phyloP scores from a whole-genome alignment of 2,797 vertebrate species.

The Darevskia mixta region DNA sequence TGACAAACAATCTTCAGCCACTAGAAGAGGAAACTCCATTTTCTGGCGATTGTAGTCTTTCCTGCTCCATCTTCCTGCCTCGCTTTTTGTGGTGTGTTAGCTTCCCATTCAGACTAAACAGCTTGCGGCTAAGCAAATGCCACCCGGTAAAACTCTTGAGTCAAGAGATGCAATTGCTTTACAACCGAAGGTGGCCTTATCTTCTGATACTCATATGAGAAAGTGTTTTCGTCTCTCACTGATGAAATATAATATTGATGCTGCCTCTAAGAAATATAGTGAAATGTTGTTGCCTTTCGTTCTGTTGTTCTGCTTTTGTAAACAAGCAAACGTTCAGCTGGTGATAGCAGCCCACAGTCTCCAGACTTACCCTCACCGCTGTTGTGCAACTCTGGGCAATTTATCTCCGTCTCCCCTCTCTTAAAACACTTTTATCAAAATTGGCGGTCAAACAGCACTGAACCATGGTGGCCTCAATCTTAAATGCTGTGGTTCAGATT shows the following conservation, averaged over 20 bases:
- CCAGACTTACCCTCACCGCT: constrained; percentile 74
- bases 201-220: constrained; percentile 66
- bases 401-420: constrained; percentile 96
- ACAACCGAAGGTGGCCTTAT: constrained; percentile 72
- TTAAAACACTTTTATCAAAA: constrained; percentile 99
- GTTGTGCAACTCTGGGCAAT: constrained; percentile 84
- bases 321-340: constrained; percentile 76
- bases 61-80: not conserved
- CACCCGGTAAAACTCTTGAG: constrained; percentile 32
- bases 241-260: constrained; percentile 85
- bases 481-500: constrained; percentile 90
- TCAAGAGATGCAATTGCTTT: constrained; percentile 73
- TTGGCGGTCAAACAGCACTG: constrained; percentile 90
- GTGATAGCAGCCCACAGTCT: constrained; percentile 75
- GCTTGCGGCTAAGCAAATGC: constrained; percentile 53
- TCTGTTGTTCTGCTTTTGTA: constrained; percentile 72
- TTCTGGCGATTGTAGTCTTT: not conserved
- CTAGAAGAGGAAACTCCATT: not conserved
- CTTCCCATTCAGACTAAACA: constrained; percentile 1
- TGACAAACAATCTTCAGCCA: too few species aligned
- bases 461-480: constrained; percentile 91
- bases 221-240: constrained; percentile 80
- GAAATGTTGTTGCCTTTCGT: constrained; percentile 71
- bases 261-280: constrained; percentile 84
- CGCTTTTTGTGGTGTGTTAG: constrained; percentile 32